These are phyloP conservation scores for Paelopatides confundens DNA, from an alignment of 53 echinoderm and acorn worm species.

Conservation along the genomic window DNA sequence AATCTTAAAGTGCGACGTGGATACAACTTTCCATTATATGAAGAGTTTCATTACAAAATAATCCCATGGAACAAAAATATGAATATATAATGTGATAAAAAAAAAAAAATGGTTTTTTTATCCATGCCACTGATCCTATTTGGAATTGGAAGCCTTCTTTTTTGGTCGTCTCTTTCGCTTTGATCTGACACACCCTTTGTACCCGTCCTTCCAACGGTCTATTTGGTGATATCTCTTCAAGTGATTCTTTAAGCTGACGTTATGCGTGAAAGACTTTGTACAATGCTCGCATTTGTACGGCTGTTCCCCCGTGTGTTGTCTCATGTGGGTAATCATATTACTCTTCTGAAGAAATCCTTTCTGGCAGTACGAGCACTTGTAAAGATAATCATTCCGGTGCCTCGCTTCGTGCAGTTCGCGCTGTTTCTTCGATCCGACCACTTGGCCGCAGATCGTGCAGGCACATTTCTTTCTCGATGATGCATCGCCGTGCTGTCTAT, in stretches of 20 bases:
- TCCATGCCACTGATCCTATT: no score
- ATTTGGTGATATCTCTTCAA: constrained; percentile 85
- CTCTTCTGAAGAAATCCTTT: constrained; percentile 76
- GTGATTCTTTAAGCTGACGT: constrained; percentile 92
- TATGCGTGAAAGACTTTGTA: constrained; percentile 78
- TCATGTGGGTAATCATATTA: constrained; percentile 79
- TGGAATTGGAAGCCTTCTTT: neutral
- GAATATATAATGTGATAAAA: no score
- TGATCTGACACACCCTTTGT: neutral
- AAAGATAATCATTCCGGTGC: constrained; percentile 37
- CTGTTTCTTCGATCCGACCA: neutral
- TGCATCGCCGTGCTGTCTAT: neutral
- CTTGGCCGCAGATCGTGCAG: neutral
- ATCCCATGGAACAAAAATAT: no score
- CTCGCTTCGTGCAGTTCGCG: neutral
- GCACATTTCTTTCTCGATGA: neutral
- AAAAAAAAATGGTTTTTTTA: no score
- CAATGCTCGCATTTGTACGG: constrained; percentile 82
- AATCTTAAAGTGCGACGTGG: no score
- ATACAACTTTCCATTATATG: no score
- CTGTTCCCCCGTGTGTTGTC: constrained; percentile 84
- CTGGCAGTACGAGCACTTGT: constrained; percentile 76
- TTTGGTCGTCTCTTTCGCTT: neutral
- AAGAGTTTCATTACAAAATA: no score
- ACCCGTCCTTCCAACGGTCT: constrained; percentile 80